Percentiles rank a stretch among this genome's conserved stretches.
phyloP scores from a whole-genome alignment of 2,888 invertebrate genomes.

The Harmothoe impar region DNA sequence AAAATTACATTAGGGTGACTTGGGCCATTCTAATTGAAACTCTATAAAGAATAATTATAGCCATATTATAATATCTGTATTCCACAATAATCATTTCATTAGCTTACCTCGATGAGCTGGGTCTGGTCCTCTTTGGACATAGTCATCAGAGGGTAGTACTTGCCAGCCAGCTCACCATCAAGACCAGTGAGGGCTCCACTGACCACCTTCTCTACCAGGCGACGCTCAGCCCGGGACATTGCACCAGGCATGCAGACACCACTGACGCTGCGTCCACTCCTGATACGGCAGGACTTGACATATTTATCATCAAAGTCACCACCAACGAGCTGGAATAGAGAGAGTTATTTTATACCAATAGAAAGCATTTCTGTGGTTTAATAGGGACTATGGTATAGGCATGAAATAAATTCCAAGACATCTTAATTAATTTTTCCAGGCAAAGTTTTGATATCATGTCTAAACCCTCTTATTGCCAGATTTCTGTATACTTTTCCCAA shows the following conservation, averaged over 20 bases:
- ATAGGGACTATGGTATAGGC: too few species aligned
- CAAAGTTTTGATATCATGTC: too few species aligned
- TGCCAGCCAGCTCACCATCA: constrained; percentile 70
- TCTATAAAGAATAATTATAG: too few species aligned
- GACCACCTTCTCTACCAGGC: constrained; percentile 71
- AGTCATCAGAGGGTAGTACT: constrained; percentile 71
- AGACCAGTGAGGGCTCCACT: constrained; percentile 70
- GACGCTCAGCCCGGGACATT: constrained; percentile 73
- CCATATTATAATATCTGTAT: too few species aligned
- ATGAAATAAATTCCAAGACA: too few species aligned
- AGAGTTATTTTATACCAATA: not conserved
- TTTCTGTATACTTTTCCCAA: too few species aligned
- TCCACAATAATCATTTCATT: too few species aligned
- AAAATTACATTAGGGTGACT: too few species aligned
- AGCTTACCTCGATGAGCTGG: constrained; percentile 69
- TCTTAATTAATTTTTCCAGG: too few species aligned
- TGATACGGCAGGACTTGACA: constrained; percentile 73
- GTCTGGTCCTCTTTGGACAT: constrained; percentile 71
- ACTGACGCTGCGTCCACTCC: constrained; percentile 72
- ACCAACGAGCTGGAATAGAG: constrained; percentile 68
- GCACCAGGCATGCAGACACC: constrained; percentile 73
- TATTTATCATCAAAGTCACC: constrained; percentile 72
- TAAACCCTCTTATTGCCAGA: too few species aligned
- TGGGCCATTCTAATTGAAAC: too few species aligned
- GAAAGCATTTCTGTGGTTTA: too few species aligned